Base-by-base conservation (phyloP, 2,797 vertebrate genomes). In the Crocidura indochinensis region DNA sequence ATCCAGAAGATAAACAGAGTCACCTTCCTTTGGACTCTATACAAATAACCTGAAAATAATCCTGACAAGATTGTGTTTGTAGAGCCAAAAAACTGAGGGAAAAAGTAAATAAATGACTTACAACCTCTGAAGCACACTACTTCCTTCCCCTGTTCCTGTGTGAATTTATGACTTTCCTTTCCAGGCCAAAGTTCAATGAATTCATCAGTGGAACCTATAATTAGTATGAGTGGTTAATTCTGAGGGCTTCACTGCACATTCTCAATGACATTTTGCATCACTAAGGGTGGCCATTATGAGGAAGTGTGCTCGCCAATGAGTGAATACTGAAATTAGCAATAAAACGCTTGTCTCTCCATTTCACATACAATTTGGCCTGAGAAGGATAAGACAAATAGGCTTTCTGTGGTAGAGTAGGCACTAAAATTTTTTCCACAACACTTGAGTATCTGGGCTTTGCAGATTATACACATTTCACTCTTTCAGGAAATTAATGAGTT, bases 21-120 rank as follows among this genome's bases (percentile, higher is more conserved):
- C n/a, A 68, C n/a, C 95, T 96, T 96, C 92, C 71, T 93, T 56
- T 79, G 64, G 91, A 64, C 67, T 92, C 67, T 77, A 94, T 89
- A 92, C 72, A 97, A 96, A 97, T 96, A 96, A 94, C 92, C 75
- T 93, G 60, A 96, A 96, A 97, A 94, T 94, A 95, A 97, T 94
- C 71, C 78, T 64, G 81, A 78, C 19, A 88, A 90, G 62, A 92
- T 82, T 92, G 95, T 94, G 88, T 94, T 96, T 96, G 93, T 49
- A 94, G 67, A 96, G 22, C 10, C 87, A 29, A 92, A 44, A 53
- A 46, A 3, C 47, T 79, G 29, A 67, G 74, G 31, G 44, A 87
- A 75, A 81, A 91, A 68, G 74, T 22, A 76, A 88, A 56, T 31
- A 92, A 78, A 56, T 2, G 47, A 2, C 62, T 5, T 38, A 0